Evolutionary conservation across 2,888 invertebrate genomes (phyloP).

Genomic region (Fissipunctia ypsillon): DNA sequence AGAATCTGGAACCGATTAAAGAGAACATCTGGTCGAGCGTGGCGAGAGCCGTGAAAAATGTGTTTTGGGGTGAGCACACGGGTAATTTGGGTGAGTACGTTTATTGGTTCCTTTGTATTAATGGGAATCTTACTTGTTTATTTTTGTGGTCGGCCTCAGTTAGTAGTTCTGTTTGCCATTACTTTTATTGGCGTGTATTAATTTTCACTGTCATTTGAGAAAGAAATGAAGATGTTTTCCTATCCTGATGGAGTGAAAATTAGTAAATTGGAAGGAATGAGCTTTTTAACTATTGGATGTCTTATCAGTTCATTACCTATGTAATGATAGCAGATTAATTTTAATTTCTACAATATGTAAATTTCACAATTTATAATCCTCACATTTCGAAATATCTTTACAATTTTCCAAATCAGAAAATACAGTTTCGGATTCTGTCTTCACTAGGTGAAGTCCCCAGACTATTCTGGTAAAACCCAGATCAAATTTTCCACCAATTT

Average conservation of each 20-base stretch:
- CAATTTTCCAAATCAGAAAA: background rate
- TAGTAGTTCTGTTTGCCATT: constrained; percentile 38
- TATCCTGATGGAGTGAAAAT: background rate
- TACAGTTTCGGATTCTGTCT: background rate
- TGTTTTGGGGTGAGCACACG: constrained; percentile 84
- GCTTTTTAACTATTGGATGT: background rate
- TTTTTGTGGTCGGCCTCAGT: constrained; percentile 34
- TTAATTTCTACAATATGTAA: background rate
- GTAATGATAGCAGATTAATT: background rate
- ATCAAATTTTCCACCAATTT: constrained; percentile 53
- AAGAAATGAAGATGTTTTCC: background rate
- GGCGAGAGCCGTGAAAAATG: constrained; percentile 84
- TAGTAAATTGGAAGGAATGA: background rate
- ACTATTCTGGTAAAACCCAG: constrained; percentile 11
- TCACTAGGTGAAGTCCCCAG: background rate
- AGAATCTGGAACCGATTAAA: constrained; percentile 74
- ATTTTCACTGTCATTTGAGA: constrained; percentile 27
- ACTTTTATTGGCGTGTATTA: constrained; percentile 37
- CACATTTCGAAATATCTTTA: background rate
- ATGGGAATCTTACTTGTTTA: constrained; percentile 58
- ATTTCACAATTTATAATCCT: background rate
- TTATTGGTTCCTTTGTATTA: constrained; percentile 57
- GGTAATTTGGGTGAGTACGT: constrained; percentile 72
- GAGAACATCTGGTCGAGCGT: constrained; percentile 88
- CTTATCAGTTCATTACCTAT: background rate